phyloP scores from a whole-genome alignment of 1,140 invertebrate species.

The Cecropterus lyciades region DNA sequence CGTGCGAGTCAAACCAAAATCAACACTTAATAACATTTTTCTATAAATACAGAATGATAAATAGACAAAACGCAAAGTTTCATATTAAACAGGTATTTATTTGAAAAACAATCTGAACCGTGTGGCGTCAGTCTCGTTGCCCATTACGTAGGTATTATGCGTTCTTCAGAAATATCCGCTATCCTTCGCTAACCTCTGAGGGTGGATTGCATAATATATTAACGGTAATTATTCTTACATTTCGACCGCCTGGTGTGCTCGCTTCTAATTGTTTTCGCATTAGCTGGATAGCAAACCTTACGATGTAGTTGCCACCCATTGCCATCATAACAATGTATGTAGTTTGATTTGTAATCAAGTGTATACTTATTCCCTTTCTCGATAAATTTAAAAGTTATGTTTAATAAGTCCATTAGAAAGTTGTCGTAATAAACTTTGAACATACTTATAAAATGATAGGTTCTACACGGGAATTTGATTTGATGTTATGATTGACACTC shows the following conservation, averaged over 20 bases:
- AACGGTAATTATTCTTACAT: conserved; percentile 75
- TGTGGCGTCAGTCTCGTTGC: conserved; percentile 34
- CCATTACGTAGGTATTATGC: conserved; percentile 53
- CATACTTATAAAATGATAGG: no score
- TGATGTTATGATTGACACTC: no score
- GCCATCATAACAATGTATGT: not conserved
- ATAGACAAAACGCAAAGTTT: conserved; percentile 6
- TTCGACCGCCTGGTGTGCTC: conserved; percentile 47
- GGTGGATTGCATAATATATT: conserved; percentile 75
- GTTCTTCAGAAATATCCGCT: conserved; percentile 46
- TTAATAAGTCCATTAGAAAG: no score
- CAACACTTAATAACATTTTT: no score
- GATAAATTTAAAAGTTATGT: no score
- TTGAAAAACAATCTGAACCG: conserved; percentile 38
- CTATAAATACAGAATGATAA: conserved; percentile 15
- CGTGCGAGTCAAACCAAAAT: no score
- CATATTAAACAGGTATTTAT: conserved; percentile 39
- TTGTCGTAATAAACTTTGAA: no score
- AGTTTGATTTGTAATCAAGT: not conserved
- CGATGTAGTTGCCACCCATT: not conserved
- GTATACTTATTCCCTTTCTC: no score
- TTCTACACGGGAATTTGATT: no score
- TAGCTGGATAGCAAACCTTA: conserved; percentile 38
- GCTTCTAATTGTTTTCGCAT: conserved; percentile 56
- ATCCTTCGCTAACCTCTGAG: conserved; percentile 49